Percentiles rank a stretch among this genome's conserved stretches.
phyloP scores from a whole-genome alignment of 2,888 invertebrate genomes.

The Ctena decussata region DNA sequence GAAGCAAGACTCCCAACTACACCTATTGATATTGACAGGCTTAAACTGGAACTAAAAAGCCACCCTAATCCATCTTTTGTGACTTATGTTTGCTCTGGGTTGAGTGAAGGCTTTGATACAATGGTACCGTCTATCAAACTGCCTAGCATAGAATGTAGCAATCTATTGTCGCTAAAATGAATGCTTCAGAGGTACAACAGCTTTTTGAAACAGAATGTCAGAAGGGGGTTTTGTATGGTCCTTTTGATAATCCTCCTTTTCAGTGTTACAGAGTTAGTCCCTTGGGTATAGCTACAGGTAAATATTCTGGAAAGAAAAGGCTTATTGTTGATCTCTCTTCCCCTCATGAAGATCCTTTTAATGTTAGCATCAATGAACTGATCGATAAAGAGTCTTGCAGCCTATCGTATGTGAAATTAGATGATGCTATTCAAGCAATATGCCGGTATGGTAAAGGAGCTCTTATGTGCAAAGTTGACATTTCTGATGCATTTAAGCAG shows the following conservation, averaged over 20 bases:
- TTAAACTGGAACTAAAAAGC: background rate
- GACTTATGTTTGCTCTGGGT: background rate
- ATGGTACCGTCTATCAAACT: background rate
- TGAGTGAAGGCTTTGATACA: background rate
- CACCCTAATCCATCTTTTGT: background rate
- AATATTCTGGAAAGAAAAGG: conserved; percentile 57
- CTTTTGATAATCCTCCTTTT: conserved; percentile 42
- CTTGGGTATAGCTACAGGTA: conserved; percentile 48
- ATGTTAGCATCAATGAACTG: conserved; percentile 53
- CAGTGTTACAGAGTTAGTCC: conserved; percentile 44
- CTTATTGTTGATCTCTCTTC: conserved; percentile 63
- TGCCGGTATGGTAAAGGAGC: conserved; percentile 21
- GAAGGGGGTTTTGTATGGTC: conserved; percentile 56
- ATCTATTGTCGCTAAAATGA: background rate
- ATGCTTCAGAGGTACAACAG: background rate
- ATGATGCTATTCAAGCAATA: conserved; percentile 59
- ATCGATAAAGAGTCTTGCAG: conserved; percentile 58
- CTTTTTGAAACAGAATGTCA: conserved; percentile 34
- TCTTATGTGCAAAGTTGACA: conserved; percentile 50
- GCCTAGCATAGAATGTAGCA: background rate
- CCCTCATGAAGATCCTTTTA: conserved; percentile 50
- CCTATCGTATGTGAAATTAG: conserved; percentile 52
- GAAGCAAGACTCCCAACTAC: background rate
- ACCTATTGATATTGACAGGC: background rate
- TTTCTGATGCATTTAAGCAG: conserved; percentile 55